Percentiles rank a stretch among this genome's conserved stretches.
These are phyloP conservation scores for Typhlomys cinereus DNA, from an alignment of 2,113 vertebrate genomes.

Conservation along the genomic window DNA sequence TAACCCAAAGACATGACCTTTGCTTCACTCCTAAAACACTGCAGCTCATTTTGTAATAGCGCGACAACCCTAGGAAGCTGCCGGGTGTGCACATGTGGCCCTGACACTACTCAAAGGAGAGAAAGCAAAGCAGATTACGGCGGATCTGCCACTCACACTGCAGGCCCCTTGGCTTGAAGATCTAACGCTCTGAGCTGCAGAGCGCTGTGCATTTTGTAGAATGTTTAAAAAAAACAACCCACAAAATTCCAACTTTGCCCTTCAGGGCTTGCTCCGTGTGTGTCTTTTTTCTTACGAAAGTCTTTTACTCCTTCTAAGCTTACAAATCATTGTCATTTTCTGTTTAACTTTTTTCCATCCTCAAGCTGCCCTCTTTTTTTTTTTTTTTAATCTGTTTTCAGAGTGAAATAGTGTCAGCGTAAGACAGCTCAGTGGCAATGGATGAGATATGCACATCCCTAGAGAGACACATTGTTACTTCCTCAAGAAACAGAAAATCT, in stretches of 20 bases:
- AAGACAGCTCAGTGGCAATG: not conserved
- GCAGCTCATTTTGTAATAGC: not conserved
- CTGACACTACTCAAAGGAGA: not conserved
- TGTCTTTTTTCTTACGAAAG: not conserved
- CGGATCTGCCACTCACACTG: accelerated
- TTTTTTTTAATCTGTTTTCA: not conserved
- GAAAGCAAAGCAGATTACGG: not conserved
- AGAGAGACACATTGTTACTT: not conserved
- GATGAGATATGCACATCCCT: not conserved
- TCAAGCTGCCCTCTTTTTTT: not conserved
- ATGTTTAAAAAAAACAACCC: conserved; percentile 17
- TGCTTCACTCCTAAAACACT: not conserved
- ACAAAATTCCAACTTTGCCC: conserved; percentile 49
- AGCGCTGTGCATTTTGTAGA: not conserved
- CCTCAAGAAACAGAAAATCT: not conserved
- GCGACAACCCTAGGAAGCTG: not conserved
- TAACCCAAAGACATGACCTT: not conserved
- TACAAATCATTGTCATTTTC: not conserved
- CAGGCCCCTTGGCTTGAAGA: not conserved
- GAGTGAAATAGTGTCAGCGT: not conserved
- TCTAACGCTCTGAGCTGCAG: too few species aligned
- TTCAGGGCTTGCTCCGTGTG: not conserved
- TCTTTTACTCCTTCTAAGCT: not conserved
- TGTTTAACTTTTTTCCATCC: not conserved
- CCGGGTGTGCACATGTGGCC: not conserved